phyloP scores from a whole-genome alignment of 2,888 invertebrate genomes.

The Meta bourneti region DNA sequence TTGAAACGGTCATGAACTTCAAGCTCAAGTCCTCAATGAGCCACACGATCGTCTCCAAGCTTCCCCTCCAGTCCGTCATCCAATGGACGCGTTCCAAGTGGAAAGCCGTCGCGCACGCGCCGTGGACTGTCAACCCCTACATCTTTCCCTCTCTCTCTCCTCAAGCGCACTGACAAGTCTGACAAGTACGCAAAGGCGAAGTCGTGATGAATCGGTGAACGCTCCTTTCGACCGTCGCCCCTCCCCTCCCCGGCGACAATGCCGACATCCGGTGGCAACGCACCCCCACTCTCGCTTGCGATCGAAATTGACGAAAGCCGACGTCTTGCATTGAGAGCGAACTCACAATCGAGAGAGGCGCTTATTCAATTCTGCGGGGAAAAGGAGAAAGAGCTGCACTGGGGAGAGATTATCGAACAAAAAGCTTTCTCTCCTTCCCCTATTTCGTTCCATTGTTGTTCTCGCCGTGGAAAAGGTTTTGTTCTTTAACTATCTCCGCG shows the following conservation, averaged over 20 bases:
- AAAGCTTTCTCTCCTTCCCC: too few relatives aligned
- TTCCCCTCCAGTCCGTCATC: neutral
- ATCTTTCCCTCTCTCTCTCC: conserved; percentile 12
- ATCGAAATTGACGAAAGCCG: too few relatives aligned
- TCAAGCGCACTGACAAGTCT: conserved; percentile 73
- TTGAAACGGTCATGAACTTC: conserved; percentile 45
- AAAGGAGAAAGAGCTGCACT: too few relatives aligned
- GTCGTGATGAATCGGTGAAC: neutral
- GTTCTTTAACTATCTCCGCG: too few relatives aligned
- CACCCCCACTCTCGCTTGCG: too few relatives aligned
- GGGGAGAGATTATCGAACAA: too few relatives aligned
- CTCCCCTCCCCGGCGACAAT: too few relatives aligned
- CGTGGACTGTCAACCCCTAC: conserved; percentile 43
- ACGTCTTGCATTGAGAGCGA: neutral
- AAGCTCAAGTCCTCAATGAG: conserved; percentile 66
- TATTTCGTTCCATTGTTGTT: too few relatives aligned
- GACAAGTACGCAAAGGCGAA: conserved; percentile 50
- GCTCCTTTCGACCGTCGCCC: neutral
- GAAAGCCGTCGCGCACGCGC: conserved; percentile 47
- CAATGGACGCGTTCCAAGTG: conserved; percentile 44
- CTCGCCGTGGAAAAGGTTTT: too few relatives aligned
- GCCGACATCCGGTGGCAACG: too few relatives aligned
- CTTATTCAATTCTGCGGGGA: too few relatives aligned
- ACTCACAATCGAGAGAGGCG: neutral
- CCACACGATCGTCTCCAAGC: neutral